phyloP scores from a whole-genome alignment of 2,797 vertebrate genomes.

The Enteromius paludinosus region DNA sequence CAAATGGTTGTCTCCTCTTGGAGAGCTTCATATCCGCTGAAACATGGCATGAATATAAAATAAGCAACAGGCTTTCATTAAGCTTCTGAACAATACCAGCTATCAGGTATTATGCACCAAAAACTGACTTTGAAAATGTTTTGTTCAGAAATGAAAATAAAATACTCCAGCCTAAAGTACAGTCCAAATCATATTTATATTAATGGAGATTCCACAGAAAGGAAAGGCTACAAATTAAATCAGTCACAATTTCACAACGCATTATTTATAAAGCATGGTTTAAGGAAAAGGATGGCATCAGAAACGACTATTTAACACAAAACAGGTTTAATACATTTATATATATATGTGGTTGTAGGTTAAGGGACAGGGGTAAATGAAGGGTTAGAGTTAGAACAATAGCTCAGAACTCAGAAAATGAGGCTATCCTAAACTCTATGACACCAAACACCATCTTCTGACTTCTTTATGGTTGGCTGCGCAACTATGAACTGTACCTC shows the following conservation, averaged over 20 bases:
- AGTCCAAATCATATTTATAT: constrained; percentile 2
- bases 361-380: constrained; percentile 16
- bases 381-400: constrained; percentile 20
- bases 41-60: constrained; percentile 48
- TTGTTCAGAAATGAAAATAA: neutral
- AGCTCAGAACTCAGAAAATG: neutral
- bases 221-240: neutral
- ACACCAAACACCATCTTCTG: constrained; percentile 14
- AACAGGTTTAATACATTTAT: neutral
- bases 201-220: neutral
- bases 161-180: neutral
- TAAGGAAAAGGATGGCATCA: neutral
- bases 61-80: constrained; percentile 16
- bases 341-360: neutral
- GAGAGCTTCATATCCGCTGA: constrained; percentile 87
- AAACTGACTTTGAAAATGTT: neutral
- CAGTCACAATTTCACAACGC: neutral
- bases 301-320: neutral
- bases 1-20: constrained; percentile 92
- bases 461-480: constrained; percentile 34
- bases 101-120: constrained; percentile 5
- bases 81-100: neutral
- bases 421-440: constrained; percentile 9
- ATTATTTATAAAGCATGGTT: neutral
- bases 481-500: constrained; percentile 88